Conservation (phyloP, 2,888 invertebrate genomes). For the Odontocerum albicorne region DNA sequence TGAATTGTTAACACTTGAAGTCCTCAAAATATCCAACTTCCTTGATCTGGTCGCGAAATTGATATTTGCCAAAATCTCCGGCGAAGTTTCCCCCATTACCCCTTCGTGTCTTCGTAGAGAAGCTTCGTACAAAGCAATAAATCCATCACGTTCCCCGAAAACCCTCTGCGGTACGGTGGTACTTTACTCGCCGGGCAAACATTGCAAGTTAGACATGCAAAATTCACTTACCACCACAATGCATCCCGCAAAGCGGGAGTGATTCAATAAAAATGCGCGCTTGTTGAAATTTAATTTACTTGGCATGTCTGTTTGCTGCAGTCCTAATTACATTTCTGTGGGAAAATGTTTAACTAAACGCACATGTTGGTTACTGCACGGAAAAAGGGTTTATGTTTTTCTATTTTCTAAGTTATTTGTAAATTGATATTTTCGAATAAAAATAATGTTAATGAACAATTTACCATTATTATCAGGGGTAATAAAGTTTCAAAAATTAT, state of each 20-base stretch:
- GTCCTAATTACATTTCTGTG: too few relatives aligned
- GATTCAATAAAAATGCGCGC: neutral
- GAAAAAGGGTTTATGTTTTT: too few relatives aligned
- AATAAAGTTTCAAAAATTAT: too few relatives aligned
- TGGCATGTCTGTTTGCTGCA: too few relatives aligned
- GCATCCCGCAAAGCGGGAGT: neutral
- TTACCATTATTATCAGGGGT: too few relatives aligned
- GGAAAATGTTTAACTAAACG: too few relatives aligned
- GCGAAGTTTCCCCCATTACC: neutral
- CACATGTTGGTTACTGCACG: too few relatives aligned
- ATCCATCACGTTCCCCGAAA: neutral
- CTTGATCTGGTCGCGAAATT: neutral
- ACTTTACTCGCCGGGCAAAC: neutral
- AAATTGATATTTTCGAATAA: too few relatives aligned
- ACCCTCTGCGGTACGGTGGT: neutral
- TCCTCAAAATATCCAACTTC: neutral
- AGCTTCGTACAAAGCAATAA: too few relatives aligned
- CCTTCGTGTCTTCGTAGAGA: neutral
- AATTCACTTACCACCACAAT: slow-evolving; percentile 5
- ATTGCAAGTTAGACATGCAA: neutral
- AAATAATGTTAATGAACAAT: too few relatives aligned
- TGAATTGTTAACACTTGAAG: neutral
- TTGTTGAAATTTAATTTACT: neutral
- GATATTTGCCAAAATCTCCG: neutral
- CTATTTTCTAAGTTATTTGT: too few relatives aligned